Percentiles rank a stretch among this genome's conserved stretches.
Conservation (phyloP, 2,113 vertebrate species). For the Brachyistius frenatus region DNA sequence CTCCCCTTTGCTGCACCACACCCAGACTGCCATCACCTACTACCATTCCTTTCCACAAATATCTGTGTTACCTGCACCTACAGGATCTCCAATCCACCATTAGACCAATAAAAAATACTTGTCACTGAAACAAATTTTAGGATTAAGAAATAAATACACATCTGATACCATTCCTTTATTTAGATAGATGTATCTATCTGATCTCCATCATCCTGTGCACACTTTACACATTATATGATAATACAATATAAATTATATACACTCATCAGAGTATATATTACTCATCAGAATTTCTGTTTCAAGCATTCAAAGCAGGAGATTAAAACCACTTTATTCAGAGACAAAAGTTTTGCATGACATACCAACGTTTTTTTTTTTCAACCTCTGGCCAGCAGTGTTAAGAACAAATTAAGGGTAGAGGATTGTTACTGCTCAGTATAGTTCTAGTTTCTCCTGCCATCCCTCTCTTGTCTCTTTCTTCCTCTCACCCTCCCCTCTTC, state of each 20-base stretch:
- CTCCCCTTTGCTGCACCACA: slow-evolving; percentile 70
- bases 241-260: too few relatives aligned
- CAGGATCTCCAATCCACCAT: not conserved
- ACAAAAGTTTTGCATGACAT: not conserved
- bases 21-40: slow-evolving; percentile 67
- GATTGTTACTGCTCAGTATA: slow-evolving; percentile 19
- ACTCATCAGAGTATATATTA: too few relatives aligned
- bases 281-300: too few relatives aligned
- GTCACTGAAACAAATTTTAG: slow-evolving; percentile 7
- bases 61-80: slow-evolving; percentile 22
- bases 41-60: slow-evolving; percentile 47
- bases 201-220: too few relatives aligned
- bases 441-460: slow-evolving; percentile 41
- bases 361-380: not conserved
- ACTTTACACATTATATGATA: too few relatives aligned
- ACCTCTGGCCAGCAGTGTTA: not conserved
- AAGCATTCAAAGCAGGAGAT: slow-evolving; percentile 4
- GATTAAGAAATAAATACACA: not conserved
- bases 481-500: slow-evolving; percentile 37
- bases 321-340: not conserved
- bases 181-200: not conserved
- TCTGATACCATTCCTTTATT: too few relatives aligned
- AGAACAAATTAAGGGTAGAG: slow-evolving; percentile 24
- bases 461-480: slow-evolving; percentile 39
- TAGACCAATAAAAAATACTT: slow-evolving; percentile 1